Evolutionary conservation across 2,113 vertebrate species (phyloP).

Genomic region (Pagrus major): DNA sequence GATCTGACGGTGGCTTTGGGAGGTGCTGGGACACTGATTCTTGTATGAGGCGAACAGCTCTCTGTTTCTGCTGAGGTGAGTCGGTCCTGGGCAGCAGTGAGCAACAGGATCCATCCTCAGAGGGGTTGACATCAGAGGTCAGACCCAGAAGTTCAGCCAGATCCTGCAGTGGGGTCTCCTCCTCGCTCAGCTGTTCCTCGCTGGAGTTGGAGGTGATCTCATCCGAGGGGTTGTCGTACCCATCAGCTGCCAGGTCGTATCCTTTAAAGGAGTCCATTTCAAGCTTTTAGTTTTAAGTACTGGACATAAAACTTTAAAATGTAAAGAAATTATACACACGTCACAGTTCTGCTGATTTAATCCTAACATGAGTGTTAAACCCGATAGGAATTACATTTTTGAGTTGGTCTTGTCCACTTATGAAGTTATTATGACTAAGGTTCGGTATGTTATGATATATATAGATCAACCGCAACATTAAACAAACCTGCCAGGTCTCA

Average conservation of each 20-base stretch:
- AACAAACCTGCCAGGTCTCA: too few relatives aligned
- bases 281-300: too few relatives aligned
- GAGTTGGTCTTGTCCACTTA: too few relatives aligned
- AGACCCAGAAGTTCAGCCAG: neutral
- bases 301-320: too few relatives aligned
- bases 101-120: neutral
- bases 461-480: too few relatives aligned
- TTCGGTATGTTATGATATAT: too few relatives aligned
- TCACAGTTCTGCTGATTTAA: too few relatives aligned
- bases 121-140: neutral
- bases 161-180: rapidly evolving
- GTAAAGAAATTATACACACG: neutral
- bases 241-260: rapidly evolving
- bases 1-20: constrained; percentile 34
- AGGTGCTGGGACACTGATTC: constrained; percentile 38
- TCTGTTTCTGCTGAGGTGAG: neutral
- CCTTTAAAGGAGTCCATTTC: constrained; percentile 11
- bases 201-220: neutral
- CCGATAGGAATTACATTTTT: too few relatives aligned
- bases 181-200: too few relatives aligned
- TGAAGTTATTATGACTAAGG: too few relatives aligned
- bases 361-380: too few relatives aligned
- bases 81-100: neutral
- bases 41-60: neutral
- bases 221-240: rapidly evolving